Evolutionary conservation across 2,888 invertebrate genomes (phyloP).

Genomic region (Ophion slaviceki): DNA sequence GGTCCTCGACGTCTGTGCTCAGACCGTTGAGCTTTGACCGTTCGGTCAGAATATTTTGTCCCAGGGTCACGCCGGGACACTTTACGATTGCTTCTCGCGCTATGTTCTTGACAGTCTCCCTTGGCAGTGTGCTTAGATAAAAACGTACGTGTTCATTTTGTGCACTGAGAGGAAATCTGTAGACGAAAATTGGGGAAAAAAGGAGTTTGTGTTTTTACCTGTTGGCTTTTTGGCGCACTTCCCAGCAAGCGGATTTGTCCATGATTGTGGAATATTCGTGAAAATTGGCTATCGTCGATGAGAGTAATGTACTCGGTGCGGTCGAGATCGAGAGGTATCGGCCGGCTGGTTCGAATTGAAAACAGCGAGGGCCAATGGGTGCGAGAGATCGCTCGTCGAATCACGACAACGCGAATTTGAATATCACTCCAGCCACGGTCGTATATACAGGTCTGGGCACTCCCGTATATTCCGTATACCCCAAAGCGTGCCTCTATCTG

Average conservation of each 20-base stretch:
- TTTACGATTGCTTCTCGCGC: not conserved
- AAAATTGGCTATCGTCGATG: not conserved
- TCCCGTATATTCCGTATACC: no score
- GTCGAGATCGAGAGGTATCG: not conserved
- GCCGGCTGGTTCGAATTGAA: not conserved
- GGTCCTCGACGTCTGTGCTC: not conserved
- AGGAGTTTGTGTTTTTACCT: conserved; percentile 73
- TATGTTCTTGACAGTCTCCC: not conserved
- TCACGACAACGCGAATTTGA: not conserved
- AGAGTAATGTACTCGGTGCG: not conserved
- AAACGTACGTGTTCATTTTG: not conserved
- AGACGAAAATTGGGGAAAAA: conserved; percentile 17
- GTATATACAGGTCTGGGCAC: no score
- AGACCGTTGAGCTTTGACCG: no score
- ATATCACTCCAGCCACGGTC: not conserved
- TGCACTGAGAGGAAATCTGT: not conserved
- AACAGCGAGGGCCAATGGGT: not conserved
- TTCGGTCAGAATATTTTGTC: no score
- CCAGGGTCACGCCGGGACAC: not conserved
- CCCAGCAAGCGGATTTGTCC: conserved; percentile 62
- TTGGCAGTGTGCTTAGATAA: conserved; percentile 68
- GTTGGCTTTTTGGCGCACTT: conserved; percentile 78
- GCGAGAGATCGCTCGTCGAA: not conserved
- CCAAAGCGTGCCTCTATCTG: no score
- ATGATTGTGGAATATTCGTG: conserved; percentile 45